A percentile compares a stretch with the other conserved stretches of the same genome.
Evolutionary conservation across 2,113 vertebrate species (phyloP).

Genomic region (Fulmarus glacialis): DNA sequence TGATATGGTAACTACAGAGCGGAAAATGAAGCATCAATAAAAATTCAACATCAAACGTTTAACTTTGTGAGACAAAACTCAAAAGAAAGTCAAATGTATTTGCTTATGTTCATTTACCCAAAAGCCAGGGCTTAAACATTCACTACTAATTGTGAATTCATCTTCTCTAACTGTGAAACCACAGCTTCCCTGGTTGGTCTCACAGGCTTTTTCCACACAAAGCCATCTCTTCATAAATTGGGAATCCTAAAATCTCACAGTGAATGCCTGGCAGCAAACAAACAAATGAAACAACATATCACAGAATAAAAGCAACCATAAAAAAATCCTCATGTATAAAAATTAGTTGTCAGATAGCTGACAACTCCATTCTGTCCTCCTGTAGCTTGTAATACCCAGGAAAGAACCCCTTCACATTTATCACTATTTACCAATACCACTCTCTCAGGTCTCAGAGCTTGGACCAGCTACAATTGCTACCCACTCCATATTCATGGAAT

Average conservation of each 20-base stretch:
- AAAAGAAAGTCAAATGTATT: slow-evolving; percentile 32
- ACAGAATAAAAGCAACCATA: slow-evolving; percentile 33
- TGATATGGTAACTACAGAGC: background rate
- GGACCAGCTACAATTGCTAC: slow-evolving; percentile 62
- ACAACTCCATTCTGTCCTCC: slow-evolving; percentile 50
- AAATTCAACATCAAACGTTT: slow-evolving; percentile 19
- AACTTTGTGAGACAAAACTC: slow-evolving; percentile 28
- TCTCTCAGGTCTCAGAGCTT: slow-evolving; percentile 44
- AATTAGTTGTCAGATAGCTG: slow-evolving; percentile 39
- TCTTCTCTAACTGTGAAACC: background rate
- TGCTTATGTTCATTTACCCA: background rate
- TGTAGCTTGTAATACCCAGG: slow-evolving; percentile 20
- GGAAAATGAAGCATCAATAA: slow-evolving; percentile 32
- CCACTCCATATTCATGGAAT: slow-evolving; percentile 68
- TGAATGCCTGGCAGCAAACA: slow-evolving; percentile 30
- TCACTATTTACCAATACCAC: slow-evolving; percentile 35
- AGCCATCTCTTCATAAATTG: background rate
- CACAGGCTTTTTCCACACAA: background rate
- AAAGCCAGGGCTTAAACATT: background rate
- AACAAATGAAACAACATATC: slow-evolving; percentile 36
- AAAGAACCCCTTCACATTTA: slow-evolving; percentile 48
- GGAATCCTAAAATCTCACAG: slow-evolving; percentile 29
- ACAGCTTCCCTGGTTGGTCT: background rate
- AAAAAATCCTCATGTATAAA: background rate
- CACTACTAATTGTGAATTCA: background rate